Evolutionary conservation across 1,140 invertebrate genomes (phyloP), one percentile per base, ranked within the genome.

Genomic region (Trachelipus rathkii): DNA sequence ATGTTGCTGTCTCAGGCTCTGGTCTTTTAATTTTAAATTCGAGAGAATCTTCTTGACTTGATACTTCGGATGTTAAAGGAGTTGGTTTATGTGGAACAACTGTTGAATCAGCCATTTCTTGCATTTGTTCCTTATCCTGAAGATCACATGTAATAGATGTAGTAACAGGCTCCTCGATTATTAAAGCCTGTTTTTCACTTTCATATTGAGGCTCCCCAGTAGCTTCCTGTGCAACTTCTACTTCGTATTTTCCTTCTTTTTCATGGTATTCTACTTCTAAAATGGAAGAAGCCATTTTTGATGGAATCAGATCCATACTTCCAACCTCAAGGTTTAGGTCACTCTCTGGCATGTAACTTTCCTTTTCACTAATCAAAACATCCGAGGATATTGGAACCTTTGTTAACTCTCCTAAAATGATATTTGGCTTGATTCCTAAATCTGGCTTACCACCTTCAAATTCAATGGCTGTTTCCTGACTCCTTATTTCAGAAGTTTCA

Each of bases 41-140:
- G 24, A 69, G 70, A 68, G 67, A 72, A 46, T 70, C 60, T 67
- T 78, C 77, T 50, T 74, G 73, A 78, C 74, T 78, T 44, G 75
- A 74, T 33, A 76, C 19, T 24, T 78, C 77, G 19, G 50, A 60
- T 15, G 50, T 19, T 60, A 60, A 60, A 4, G 50, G 50, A 60
- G 19, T 19, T 1, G 19, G 11, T 15, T 60, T 60, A 60, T 13
- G 50, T 4, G 50, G 50, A 60, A 60, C 19, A 60, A 60, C 2
- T 60, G 50, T 60, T 60, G 50, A 2, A 4, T 60, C 50, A 60
- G 50, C 50, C 11, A 19, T 60, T 60, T 60, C 19, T 60, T 2
- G 1, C 11, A 4, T 19, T 13, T 4, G 11, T 8, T 13, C 11
- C 8, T 60, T 60, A 33, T 75, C 46, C 23, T 74, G 11, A 8